Percentiles rank a stretch among this genome's conserved stretches.
These are phyloP conservation scores for Clarias laeviceps DNA, from an alignment of 2,797 vertebrate genomes.

Conservation along the genomic window DNA sequence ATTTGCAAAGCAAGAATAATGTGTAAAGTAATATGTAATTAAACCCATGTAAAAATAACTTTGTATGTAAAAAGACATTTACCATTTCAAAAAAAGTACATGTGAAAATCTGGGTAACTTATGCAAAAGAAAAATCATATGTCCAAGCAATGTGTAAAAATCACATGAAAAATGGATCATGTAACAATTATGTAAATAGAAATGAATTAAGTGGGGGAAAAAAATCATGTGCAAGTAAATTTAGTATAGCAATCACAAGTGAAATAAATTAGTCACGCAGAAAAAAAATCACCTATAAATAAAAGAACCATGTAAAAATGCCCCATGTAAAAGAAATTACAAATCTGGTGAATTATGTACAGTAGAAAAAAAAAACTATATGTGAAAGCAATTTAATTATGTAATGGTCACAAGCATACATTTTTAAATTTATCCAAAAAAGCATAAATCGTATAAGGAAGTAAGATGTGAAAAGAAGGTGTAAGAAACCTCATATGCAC, in stretches of 20 bases:
- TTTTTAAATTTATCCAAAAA: too few relatives aligned
- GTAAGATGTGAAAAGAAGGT: neutral
- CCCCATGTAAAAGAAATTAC: neutral
- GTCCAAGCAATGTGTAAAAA: neutral
- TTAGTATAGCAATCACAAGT: neutral
- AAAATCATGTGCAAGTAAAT: neutral
- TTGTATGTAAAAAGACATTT: neutral
- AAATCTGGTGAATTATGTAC: neutral
- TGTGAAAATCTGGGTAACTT: too few relatives aligned
- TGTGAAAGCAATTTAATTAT: neutral
- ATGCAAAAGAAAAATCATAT: neutral
- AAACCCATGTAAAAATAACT: neutral
- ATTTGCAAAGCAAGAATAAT: neutral
- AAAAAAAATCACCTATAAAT: neutral
- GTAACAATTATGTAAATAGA: neutral
- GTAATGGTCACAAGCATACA: too few relatives aligned
- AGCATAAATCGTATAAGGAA: neutral
- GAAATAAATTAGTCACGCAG: neutral
- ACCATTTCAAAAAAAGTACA: neutral
- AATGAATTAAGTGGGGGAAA: neutral
- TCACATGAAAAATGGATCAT: neutral
- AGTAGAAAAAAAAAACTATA: neutral
- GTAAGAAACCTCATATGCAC: too few relatives aligned
- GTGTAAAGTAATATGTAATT: too few relatives aligned
- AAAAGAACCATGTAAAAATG: neutral